phyloP scores from a whole-genome alignment of 2,888 invertebrate genomes.

The Anodontia alba region DNA sequence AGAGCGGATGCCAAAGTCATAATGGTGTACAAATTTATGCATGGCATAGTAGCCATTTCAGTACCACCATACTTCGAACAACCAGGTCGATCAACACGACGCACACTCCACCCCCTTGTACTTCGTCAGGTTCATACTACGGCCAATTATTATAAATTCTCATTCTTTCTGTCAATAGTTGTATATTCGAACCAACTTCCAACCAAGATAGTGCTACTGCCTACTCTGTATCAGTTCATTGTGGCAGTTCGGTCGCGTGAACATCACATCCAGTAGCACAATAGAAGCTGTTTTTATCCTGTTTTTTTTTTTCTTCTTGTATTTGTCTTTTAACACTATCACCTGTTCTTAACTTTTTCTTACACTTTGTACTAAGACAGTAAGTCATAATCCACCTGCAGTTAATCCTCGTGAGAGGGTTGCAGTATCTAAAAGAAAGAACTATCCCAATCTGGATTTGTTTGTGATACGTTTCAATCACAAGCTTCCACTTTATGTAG shows the following conservation, averaged over 20 bases:
- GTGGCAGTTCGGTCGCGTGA: background rate
- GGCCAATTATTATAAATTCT: conserved; percentile 17
- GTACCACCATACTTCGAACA: conserved; percentile 18
- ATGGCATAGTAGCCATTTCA: conserved; percentile 1
- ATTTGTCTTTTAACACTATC: no score
- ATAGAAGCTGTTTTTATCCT: no score
- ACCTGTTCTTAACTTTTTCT: no score
- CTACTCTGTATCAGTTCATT: background rate
- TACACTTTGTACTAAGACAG: no score
- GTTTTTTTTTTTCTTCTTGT: no score
- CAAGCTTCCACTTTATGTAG: no score
- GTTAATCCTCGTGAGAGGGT: no score
- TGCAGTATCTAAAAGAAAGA: no score
- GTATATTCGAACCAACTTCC: background rate
- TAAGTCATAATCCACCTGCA: no score
- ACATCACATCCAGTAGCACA: background rate
- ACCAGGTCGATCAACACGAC: background rate
- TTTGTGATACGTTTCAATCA: no score
- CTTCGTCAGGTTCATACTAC: background rate
- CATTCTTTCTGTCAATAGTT: background rate
- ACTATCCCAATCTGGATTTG: no score
- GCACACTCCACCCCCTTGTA: conserved; percentile 2
- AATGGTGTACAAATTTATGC: conserved; percentile 1
- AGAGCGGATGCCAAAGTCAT: background rate
- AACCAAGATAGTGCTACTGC: background rate